Base-by-base conservation (phyloP, 1,140 invertebrate species). In the Cardiocondyla obscurior region DNA sequence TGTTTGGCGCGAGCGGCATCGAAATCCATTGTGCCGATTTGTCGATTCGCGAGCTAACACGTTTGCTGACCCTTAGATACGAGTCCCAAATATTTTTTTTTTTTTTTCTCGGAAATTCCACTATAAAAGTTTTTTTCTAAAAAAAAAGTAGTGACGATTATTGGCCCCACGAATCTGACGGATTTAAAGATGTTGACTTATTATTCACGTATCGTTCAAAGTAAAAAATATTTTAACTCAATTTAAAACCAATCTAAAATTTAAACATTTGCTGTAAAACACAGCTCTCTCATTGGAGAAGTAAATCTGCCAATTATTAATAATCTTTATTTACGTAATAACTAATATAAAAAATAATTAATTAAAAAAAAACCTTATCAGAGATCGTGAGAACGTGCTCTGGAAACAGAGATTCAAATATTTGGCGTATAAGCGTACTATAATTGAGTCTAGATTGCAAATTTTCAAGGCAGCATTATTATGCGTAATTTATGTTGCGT, bases 1-100 rank as follows among this genome's bases (percentile, higher is more conserved):
- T 92, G 89, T 91, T 92, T 90, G 89, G 70, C 81, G 86, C 85
- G 86, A 83, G 86, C 88, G 85, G 87, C 77, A 86, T 85, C 81
- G 60, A 57, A 53, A 53, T 8, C 69, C 39, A 55, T 16, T 42
- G 46, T 49, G 25, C 70, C 81, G 65, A 83, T 86, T 79, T 83
- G 44, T 72, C 60, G 42, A 65, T 28, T 58, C 33, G 79, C 39
- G n/a, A 64, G 64, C 58, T 58, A 33, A 16, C 22, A 22, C 62
- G n/a, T 69, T 33, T 19, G 46, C 25, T 44, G 39, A 19, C 19
- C 12, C 10, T 57, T 22, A 33, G 57, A 62, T 46, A 22, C 14
- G 58, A 22, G 16, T 6, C 44, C 0, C n/a, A 30, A 25, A 60
- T 57, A 25, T 67, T 16, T 22, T 1, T 33, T 67, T 16, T 22